These are phyloP conservation scores for Boloria selene DNA, from an alignment of 2,888 invertebrate genomes.

Conservation along the genomic window DNA sequence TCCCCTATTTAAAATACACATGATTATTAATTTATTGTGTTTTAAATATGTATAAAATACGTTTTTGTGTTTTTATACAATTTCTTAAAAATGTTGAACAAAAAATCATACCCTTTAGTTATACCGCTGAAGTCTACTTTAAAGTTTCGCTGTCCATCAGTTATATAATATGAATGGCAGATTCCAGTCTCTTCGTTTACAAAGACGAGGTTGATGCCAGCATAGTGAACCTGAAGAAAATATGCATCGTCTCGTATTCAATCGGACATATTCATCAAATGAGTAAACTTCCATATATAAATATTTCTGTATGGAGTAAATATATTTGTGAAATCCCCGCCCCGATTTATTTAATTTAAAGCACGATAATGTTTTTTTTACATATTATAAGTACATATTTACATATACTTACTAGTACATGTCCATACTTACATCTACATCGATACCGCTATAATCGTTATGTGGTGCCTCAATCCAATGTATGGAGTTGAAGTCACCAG, in stretches of 20 bases:
- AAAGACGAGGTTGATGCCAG: conserved; percentile 50
- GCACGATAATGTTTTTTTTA: no score
- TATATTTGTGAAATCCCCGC: no score
- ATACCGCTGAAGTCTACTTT: conserved; percentile 62
- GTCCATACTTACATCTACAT: conserved; percentile 50
- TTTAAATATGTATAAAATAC: no score
- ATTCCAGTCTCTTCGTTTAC: conserved; percentile 47
- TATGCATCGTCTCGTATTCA: neutral
- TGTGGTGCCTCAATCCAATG: conserved; percentile 50
- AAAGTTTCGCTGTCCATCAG: conserved; percentile 37
- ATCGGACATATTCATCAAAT: no score
- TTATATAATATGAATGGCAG: conserved; percentile 24
- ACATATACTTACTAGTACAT: no score
- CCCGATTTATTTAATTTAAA: no score
- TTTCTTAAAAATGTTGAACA: neutral
- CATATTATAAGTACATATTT: no score
- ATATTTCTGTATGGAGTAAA: no score
- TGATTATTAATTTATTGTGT: conserved; percentile 2
- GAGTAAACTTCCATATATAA: no score
- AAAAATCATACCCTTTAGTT: conserved; percentile 44
- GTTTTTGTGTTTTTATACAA: neutral
- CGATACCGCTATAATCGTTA: conserved; percentile 41
- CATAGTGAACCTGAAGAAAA: conserved; percentile 52
- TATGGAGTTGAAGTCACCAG: conserved; percentile 51
- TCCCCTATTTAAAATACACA: conserved; percentile 57